These are phyloP conservation scores for Pitangus sulphuratus DNA, from an alignment of 2,797 vertebrate species.

Conservation along the genomic window DNA sequence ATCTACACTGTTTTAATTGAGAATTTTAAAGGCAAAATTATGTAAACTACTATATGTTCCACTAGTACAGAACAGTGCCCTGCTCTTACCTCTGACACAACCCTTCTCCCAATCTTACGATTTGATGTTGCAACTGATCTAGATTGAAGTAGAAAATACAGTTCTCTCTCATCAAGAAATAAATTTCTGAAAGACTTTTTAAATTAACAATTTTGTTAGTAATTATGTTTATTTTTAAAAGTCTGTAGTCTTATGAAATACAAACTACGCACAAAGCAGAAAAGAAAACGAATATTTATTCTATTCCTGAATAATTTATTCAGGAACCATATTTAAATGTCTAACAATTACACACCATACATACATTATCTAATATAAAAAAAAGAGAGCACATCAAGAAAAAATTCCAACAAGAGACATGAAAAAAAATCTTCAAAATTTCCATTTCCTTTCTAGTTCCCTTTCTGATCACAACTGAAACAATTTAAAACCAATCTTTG, in stretches of 20 bases:
- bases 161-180: not conserved
- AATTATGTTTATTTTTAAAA: not conserved
- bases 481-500: not conserved
- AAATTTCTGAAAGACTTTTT: not conserved
- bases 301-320: not conserved
- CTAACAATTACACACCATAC: not conserved
- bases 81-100: not conserved
- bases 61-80: not conserved
- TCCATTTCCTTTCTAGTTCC: not conserved
- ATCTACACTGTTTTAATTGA: not conserved
- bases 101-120: not conserved
- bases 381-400: not conserved
- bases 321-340: not conserved
- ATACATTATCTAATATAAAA: not conserved
- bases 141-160: not conserved
- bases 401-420: not conserved
- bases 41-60: fast-evolving
- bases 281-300: not conserved
- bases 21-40: not conserved
- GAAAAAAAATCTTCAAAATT: not conserved
- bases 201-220: not conserved
- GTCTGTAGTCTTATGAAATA: not conserved
- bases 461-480: not conserved
- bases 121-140: not conserved
- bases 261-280: not conserved